Conservation (phyloP, 2,113 vertebrate genomes). For the Prionailurus viverrinus region DNA sequence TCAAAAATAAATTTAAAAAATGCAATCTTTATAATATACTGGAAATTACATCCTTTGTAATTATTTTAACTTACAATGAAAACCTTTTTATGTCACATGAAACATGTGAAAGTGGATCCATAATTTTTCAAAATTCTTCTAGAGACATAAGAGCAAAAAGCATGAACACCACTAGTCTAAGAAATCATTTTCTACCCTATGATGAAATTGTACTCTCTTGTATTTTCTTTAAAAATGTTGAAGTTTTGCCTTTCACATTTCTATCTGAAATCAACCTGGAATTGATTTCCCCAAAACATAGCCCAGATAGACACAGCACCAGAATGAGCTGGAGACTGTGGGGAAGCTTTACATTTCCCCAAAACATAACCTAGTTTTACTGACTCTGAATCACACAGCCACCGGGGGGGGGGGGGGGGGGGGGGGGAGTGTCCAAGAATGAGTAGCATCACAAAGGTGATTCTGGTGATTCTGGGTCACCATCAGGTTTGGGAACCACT, state of each 20-base stretch:
- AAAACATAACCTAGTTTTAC: neutral
- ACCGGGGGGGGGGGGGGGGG: too few species aligned
- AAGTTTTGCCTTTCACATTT: neutral
- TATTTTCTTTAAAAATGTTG: neutral
- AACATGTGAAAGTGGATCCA: neutral
- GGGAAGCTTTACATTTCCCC: neutral
- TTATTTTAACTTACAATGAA: slow-evolving; percentile 7
- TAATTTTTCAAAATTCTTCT: slow-evolving; percentile 25
- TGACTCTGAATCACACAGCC: neutral
- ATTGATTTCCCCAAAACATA: neutral
- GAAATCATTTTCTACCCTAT: neutral
- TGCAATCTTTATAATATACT: neutral
- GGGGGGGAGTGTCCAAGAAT: neutral
- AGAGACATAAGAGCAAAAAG: neutral
- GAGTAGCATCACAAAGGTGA: neutral
- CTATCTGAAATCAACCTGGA: neutral
- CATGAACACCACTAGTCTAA: neutral
- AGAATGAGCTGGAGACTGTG: neutral
- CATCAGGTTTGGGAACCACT: neutral
- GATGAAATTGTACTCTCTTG: neutral
- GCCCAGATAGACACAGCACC: neutral
- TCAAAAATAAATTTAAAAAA: too few species aligned
- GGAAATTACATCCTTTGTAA: neutral
- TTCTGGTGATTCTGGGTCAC: neutral
- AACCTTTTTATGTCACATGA: neutral